phyloP scores from a whole-genome alignment of 2,113 vertebrate genomes.

The Egretta garzetta region DNA sequence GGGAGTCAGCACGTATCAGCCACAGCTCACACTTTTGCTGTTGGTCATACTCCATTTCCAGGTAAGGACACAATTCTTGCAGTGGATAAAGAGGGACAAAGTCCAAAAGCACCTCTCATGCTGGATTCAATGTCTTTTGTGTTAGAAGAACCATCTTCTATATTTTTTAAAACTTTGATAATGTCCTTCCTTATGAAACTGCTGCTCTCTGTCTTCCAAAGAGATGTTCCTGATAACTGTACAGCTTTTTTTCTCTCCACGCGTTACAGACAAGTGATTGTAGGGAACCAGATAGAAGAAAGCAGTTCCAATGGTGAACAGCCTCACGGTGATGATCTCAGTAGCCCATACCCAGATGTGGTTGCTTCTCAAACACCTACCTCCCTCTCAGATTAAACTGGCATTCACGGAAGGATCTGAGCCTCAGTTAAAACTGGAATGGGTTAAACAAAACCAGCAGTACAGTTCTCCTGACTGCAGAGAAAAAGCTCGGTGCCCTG shows the following conservation, averaged over 20 bases:
- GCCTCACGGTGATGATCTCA: background rate
- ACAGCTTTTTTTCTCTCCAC: background rate
- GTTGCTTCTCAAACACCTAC: background rate
- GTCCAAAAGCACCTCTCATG: background rate
- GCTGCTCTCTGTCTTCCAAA: background rate
- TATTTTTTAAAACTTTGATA: background rate
- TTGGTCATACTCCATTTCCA: background rate
- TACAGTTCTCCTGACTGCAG: background rate
- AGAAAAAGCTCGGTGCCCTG: background rate
- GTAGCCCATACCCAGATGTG: background rate
- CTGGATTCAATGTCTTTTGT: background rate
- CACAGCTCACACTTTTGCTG: background rate
- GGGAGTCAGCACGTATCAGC: background rate
- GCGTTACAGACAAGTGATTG: background rate
- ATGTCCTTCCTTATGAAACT: background rate
- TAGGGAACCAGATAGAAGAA: background rate
- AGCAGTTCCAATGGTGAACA: background rate
- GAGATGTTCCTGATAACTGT: background rate
- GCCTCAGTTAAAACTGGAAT: background rate
- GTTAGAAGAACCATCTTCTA: background rate
- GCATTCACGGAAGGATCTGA: background rate
- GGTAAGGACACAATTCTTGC: background rate
- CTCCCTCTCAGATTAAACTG: background rate
- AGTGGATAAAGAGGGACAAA: background rate
- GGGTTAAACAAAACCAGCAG: background rate